A percentile compares a stretch with the other conserved stretches of the same genome.
Evolutionary conservation across 2,888 invertebrate genomes (phyloP).

Genomic region (Onchidella celtica): DNA sequence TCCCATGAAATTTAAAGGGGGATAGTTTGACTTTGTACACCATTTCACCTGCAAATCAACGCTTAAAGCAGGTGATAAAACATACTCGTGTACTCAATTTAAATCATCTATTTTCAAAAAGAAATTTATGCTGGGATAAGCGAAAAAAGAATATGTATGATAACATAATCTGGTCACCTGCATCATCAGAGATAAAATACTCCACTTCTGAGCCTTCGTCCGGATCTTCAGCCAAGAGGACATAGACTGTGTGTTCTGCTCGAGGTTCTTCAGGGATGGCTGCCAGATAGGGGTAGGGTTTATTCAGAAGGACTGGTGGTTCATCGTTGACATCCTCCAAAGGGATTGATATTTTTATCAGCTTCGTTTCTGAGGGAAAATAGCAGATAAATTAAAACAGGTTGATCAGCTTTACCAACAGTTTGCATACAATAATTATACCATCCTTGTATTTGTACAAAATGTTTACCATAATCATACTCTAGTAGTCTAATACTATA

Average conservation of each 20-base stretch:
- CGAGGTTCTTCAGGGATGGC: slow-evolving; percentile 97
- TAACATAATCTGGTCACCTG: not conserved
- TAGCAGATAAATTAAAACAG: not conserved
- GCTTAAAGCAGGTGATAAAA: too few relatives aligned
- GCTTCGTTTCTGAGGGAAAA: slow-evolving; percentile 60
- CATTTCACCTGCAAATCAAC: too few relatives aligned
- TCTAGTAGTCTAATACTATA: too few relatives aligned
- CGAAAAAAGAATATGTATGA: not conserved
- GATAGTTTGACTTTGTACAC: too few relatives aligned
- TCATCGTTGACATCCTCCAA: slow-evolving; percentile 98
- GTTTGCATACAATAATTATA: not conserved
- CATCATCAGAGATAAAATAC: slow-evolving; percentile 66
- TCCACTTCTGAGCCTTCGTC: slow-evolving; percentile 91
- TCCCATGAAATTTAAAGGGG: too few relatives aligned
- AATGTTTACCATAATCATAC: not conserved
- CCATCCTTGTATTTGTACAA: not conserved
- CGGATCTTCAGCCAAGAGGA: slow-evolving; percentile 97
- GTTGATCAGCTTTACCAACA: not conserved
- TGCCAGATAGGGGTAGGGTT: slow-evolving; percentile 97
- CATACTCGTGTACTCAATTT: too few relatives aligned
- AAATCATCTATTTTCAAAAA: not conserved
- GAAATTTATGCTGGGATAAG: not conserved
- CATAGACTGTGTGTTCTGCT: slow-evolving; percentile 96
- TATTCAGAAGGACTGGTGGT: slow-evolving; percentile 97
- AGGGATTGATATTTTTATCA: slow-evolving; percentile 89